Base-by-base conservation (phyloP, 2,797 vertebrate genomes). In the Clamator glandarius region DNA sequence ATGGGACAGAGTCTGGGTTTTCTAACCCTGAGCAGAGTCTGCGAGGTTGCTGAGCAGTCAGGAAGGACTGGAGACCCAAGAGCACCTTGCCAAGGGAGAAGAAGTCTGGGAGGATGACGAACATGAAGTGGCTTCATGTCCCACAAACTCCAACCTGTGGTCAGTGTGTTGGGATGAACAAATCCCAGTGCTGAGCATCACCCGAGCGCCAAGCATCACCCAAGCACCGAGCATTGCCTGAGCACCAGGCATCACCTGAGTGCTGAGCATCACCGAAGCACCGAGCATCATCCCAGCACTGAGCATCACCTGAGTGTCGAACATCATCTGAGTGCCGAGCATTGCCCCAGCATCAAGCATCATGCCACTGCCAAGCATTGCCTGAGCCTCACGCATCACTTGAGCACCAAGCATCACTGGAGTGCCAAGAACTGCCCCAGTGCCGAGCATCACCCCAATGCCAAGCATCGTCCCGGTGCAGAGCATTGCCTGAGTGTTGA, bases 1-100 rank as follows among this genome's bases (percentile, higher is more conserved):
- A 4, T 0, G 7, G 26, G 39, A 66, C 8, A 14, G 16, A 58
- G 4, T 4, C 28, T 24, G 26, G 5, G 7, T 61, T 58, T 62
- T 76, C 73, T 18, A 31, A 33, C 3, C 3, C 18, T 9, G 9
- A 36, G 6, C 16, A 59, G 64, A 17, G 16, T 8, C 24, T 48
- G 11, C 0, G 0, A n/a, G 6, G 11, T 39, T 8, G 4, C 11
- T 1, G 14, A 36, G 51, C 58, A 35, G 15, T 13, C 54, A 11
- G 35, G 36, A 61, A 55, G 15, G 15, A 44, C 29, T 4, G 3
- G 28, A 33, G 33, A 33, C 29, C 26, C 25, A 52, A 64, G 24
- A 61, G 18, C n/a, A 23, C 11, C 4, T 1, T 6, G 23, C 15
- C 2, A 3, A 35, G 42, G 46, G 31, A 18, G 16, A 25, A 70